These are phyloP conservation scores for Drosophila kanekoi DNA, from an alignment of 2,888 invertebrate genomes.

Conservation along the genomic window DNA sequence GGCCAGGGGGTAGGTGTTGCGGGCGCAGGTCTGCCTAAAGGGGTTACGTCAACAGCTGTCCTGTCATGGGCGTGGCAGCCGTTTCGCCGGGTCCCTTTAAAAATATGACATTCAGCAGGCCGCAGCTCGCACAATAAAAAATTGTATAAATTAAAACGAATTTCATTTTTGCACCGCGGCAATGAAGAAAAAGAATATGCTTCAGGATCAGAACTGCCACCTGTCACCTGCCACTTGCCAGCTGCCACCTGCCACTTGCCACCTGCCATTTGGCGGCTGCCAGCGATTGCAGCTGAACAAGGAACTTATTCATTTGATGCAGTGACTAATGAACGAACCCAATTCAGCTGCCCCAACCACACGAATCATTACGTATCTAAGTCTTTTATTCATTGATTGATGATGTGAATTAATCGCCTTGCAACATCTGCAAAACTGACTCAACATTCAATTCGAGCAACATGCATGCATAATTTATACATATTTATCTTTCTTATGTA, in stretches of 20 bases:
- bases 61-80: conserved; percentile 43
- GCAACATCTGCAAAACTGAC: not conserved
- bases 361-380: not conserved
- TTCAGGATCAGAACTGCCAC: conserved; percentile 20
- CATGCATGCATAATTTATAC: too few species aligned
- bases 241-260: not conserved
- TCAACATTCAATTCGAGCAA: not conserved
- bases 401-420: not conserved
- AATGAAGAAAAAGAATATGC: conserved; percentile 48
- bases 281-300: not conserved
- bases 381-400: conserved; percentile 7
- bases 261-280: not conserved
- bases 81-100: conserved; percentile 39
- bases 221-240: conserved; percentile 15
- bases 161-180: conserved; percentile 42
- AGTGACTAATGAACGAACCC: conserved; percentile 6
- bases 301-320: conserved; percentile 9
- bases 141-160: conserved; percentile 74
- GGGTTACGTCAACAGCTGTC: conserved; percentile 67
- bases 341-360: not conserved
- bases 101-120: conserved; percentile 64
- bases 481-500: too few species aligned
- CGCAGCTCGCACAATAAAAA: conserved; percentile 50
- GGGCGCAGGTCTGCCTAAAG: conserved; percentile 1
- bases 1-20: not conserved